These are phyloP conservation scores for Hydrolagus colliei DNA, from an alignment of 2,797 vertebrate species.

Conservation along the genomic window DNA sequence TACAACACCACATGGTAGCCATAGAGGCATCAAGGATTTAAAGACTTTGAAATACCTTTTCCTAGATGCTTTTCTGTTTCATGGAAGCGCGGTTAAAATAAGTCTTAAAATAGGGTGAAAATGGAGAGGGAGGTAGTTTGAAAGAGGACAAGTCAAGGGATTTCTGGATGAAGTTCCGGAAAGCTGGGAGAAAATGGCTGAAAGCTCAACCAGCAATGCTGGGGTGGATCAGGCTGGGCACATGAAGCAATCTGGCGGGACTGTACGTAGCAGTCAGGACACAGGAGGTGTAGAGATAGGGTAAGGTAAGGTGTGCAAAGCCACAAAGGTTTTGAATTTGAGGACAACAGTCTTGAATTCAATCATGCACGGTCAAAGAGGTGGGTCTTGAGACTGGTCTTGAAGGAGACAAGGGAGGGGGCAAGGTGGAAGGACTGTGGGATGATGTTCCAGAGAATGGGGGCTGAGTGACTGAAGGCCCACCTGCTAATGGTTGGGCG, in stretches of 20 bases:
- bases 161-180: not conserved
- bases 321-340: not conserved
- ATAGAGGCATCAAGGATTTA: too few relatives aligned
- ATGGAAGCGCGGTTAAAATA: not conserved
- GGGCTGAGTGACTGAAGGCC: too few relatives aligned
- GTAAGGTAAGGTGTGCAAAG: not conserved
- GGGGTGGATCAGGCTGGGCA: not conserved
- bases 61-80: too few relatives aligned
- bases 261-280: not conserved
- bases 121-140: not conserved
- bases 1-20: too few relatives aligned
- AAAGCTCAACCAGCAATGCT: not conserved
- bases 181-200: not conserved
- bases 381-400: too few relatives aligned
- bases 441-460: too few relatives aligned
- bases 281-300: not conserved
- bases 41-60: too few relatives aligned
- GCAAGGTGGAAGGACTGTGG: too few relatives aligned
- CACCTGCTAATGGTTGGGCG: too few relatives aligned
- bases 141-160: not conserved
- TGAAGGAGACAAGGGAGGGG: too few relatives aligned
- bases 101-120: not conserved
- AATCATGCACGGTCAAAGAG: too few relatives aligned
- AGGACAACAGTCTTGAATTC: too few relatives aligned
- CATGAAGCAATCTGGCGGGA: not conserved